Evolutionary conservation across 37 sponge, comb jelly and placozoan genomes (phyloP), one percentile per base, ranked within the genome.

Genomic region (Eunapius fragilis): DNA sequence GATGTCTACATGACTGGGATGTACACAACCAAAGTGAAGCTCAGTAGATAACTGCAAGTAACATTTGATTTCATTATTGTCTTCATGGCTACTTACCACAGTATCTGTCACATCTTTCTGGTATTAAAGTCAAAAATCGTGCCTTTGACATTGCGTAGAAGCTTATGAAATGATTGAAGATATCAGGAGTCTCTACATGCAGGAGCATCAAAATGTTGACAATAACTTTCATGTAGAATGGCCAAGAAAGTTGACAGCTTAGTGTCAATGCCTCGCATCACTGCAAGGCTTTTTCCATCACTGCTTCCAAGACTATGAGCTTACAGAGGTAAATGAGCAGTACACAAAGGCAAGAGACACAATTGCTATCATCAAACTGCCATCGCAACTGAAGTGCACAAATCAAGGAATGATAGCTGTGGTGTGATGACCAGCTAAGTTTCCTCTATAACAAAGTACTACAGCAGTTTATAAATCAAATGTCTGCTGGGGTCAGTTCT

Each of bases 61-160:
- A 31, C 72, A 38, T 89, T 89, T 67, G 70, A 85, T 10, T 81
- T 89, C 37, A 71, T 85, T 6, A 41, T 74, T 30, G 50, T 74
- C 1, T 58, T 69, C 70, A 71, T 23, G 33, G 31, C 5, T 38
- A 31, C 22, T 68, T 80, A 31, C 71, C 84, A n/a, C n/a, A 74
- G 19, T 58, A 58, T 11, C 58, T 58, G 58, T 58, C 58, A 58
- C 86, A 86, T 50, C 79, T 90, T 12, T 28, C 69, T 36, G 92
- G 87, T 0, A 82, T 87, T 24, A 83, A 84, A 37, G 78, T 91
- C 0, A 87, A 91, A 36, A 87, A 47, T 3, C 70, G 47, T 41
- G 37, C 84, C 28, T 48, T 78, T 30, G 92, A 87, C 58, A 91
- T 91, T n/a, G n/a, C 31, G 58, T 87, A 24, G 83, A 72, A 72